Base-by-base conservation (phyloP, 2,797 vertebrate species). In the Chelon auratus region DNA sequence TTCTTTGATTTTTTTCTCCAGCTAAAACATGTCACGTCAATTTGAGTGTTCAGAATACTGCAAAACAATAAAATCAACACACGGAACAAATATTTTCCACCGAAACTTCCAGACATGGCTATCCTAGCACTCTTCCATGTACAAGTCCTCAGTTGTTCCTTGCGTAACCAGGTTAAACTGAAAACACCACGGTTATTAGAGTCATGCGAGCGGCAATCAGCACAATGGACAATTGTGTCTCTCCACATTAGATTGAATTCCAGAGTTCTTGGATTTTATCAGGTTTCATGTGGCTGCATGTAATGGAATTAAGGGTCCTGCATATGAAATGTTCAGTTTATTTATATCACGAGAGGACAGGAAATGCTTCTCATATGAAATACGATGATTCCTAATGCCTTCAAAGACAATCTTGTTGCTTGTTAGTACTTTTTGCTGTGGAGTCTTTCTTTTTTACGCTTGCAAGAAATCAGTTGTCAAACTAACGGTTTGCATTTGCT, bases 191-290 rank as follows among this genome's bases (percentile, higher is more conserved):
- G 15, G 20, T 47, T 24, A 70, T 77, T 70, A 39, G 50, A 72
- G 45, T 88, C 87, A 84, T 75, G 80, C 71, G 84, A 17, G 36
- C 53, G 48, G 59, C 59, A 71, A 40, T 26, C 22, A 47, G 72
- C 48, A 74, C 75, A 84, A 73, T 63, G 55, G 26, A 62, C 50
- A 3, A 36, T 43, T 60, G 47, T 79, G 67, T 78, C 30, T 72
- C 48, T 48, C 20, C 40, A 60, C 62, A 60, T 68, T 53, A 70
- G 60, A 54, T 48, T 70, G 39, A 69, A 70, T 81, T 74, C 59
- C 62, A 24, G 45, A 45, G 20, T 66, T 74, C 59, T 66, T 74
- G 22, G 30, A 60, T 74, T 73, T 59, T 45, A 75, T 81, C 43
- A 53, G 54, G n/a, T 62, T 84, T 72, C 56, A 53, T 80, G 78